phyloP scores from a whole-genome alignment of 2,113 vertebrate genomes.

The Pycnonotus jocosus region DNA sequence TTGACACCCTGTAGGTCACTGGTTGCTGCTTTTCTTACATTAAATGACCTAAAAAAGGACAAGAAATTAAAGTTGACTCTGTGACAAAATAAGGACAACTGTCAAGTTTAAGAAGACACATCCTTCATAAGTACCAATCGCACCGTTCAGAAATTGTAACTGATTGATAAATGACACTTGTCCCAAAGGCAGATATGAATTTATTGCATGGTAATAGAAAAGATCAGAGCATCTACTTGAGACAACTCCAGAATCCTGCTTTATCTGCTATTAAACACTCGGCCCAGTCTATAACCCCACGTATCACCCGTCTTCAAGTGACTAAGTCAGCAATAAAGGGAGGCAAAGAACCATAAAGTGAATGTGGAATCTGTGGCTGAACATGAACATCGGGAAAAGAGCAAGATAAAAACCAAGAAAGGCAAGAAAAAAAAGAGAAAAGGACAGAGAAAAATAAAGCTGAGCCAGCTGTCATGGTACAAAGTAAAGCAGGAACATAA shows the following conservation, averaged over 20 bases:
- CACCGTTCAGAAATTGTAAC: not conserved
- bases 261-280: not conserved
- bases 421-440: not conserved
- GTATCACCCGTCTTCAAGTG: not conserved
- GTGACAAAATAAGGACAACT: not conserved
- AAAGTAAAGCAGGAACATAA: not conserved
- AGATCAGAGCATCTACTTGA: not conserved
- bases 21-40: constrained; percentile 73
- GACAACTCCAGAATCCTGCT: not conserved
- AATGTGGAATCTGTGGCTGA: not conserved
- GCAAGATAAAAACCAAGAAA: not conserved
- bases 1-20: constrained; percentile 70
- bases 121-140: fast-evolving
- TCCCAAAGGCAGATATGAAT: not conserved
- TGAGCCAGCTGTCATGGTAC: not conserved
- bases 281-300: not conserved
- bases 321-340: not conserved
- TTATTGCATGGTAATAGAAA: not conserved
- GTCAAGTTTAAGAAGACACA: not conserved
- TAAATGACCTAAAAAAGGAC: constrained; percentile 70
- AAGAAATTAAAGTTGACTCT: not conserved
- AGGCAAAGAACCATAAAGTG: not conserved
- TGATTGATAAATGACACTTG: not conserved
- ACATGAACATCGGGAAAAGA: not conserved
- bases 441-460: not conserved